These are phyloP conservation scores for Leptinotarsa rubiginosa DNA, from an alignment of 2,888 invertebrate genomes.

Conservation along the genomic window DNA sequence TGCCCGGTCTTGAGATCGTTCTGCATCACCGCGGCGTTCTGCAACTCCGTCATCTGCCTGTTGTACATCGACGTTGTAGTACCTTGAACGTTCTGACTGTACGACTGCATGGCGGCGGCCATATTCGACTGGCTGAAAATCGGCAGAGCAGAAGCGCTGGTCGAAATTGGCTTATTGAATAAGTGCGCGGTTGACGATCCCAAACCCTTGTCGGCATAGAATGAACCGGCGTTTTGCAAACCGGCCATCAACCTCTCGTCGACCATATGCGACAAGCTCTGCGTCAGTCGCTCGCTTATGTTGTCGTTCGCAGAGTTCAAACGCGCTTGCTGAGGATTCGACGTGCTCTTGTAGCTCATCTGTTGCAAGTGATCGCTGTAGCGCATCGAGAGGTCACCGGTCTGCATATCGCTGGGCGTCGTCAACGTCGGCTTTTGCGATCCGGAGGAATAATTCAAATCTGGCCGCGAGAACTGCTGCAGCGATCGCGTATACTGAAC, in stretches of 20 bases:
- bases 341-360: conserved; percentile 46
- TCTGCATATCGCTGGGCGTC: conserved; percentile 13
- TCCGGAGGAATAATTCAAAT: conserved; percentile 50
- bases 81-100: conserved; percentile 58
- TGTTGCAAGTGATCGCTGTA: conserved; percentile 50
- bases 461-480: conserved; percentile 46
- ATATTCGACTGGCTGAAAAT: conserved; percentile 63
- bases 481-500: conserved; percentile 57
- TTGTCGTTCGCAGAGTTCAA: conserved; percentile 38
- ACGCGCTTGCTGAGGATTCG: conserved; percentile 49
- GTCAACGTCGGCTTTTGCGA: conserved; percentile 38
- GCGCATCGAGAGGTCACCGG: conserved; percentile 42
- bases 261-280: conserved; percentile 72
- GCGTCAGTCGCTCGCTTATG: conserved; percentile 33
- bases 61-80: conserved; percentile 56
- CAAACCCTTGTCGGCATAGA: conserved; percentile 63
- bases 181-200: conserved; percentile 54
- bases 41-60: conserved; percentile 59
- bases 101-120: conserved; percentile 58
- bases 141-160: conserved; percentile 58
- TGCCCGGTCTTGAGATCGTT: conserved; percentile 43
- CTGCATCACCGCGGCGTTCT: conserved; percentile 51
- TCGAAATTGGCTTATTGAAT: conserved; percentile 61
- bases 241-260: conserved; percentile 69
- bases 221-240: conserved; percentile 66